phyloP scores from a whole-genome alignment of 2,113 vertebrate species.

The Protobothrops mucrosquamatus region DNA sequence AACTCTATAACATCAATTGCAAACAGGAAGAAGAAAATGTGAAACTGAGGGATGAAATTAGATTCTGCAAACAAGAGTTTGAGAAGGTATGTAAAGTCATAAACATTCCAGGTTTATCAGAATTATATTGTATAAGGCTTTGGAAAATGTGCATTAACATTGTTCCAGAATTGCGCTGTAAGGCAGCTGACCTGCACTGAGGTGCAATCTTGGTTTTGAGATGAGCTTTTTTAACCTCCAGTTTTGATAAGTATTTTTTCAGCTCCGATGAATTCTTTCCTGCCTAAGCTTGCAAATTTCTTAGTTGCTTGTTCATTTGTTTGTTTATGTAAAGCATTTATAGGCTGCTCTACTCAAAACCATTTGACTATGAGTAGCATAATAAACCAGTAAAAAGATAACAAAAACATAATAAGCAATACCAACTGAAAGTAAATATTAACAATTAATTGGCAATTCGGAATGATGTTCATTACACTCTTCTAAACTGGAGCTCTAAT shows the following conservation, averaged over 20 bases:
- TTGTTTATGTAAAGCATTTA: not conserved
- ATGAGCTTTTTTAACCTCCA: not conserved
- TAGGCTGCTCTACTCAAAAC: not conserved
- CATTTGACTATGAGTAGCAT: not conserved
- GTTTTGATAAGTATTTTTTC: not conserved
- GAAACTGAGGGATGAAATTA: constrained; percentile 80
- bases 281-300: not conserved
- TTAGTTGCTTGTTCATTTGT: not conserved
- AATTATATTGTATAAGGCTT: not conserved
- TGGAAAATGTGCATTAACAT: not conserved
- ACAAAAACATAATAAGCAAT: not conserved
- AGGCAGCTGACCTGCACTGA: not conserved
- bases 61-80: constrained; percentile 75
- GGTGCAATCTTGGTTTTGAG: not conserved
- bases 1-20: constrained; percentile 78
- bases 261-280: not conserved
- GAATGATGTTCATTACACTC: not conserved
- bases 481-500: not conserved
- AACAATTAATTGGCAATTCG: not conserved
- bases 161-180: not conserved
- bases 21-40: constrained; percentile 79
- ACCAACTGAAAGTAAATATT: not conserved
- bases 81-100: constrained; percentile 78
- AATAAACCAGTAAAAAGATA: not conserved
- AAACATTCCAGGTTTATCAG: constrained; percentile 7